These are phyloP conservation scores for Drosophila prosaltans DNA, from an alignment of 1,140 invertebrate species.

Conservation along the genomic window DNA sequence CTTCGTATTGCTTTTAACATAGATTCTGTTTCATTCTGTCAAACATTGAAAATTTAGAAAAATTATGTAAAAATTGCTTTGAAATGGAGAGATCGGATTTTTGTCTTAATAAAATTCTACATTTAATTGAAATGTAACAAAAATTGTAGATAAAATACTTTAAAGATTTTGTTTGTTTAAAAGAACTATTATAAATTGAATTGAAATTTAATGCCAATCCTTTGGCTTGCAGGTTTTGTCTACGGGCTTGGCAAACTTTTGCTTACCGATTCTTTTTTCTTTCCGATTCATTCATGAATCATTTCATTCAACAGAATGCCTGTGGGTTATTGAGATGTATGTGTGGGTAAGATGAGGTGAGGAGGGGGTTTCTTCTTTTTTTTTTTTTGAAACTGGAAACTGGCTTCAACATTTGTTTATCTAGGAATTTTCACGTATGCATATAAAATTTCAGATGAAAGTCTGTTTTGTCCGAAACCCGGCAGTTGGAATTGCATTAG, in stretches of 20 bases:
- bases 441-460: slow-evolving; percentile 60
- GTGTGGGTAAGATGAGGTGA: background rate
- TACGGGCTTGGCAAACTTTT: background rate
- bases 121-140: too few species aligned
- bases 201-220: too few species aligned
- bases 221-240: too few species aligned
- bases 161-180: background rate
- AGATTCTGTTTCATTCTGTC: too few species aligned
- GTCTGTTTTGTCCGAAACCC: slow-evolving; percentile 54
- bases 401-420: slow-evolving; percentile 45
- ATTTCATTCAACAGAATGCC: background rate
- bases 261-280: background rate
- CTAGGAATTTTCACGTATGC: slow-evolving; percentile 55
- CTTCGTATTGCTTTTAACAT: too few species aligned
- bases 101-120: too few species aligned
- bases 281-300: background rate
- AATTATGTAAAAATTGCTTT: too few species aligned
- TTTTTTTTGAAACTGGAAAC: slow-evolving; percentile 34
- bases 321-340: background rate
- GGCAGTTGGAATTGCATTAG: slow-evolving; percentile 40
- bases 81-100: too few species aligned
- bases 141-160: background rate
- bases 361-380: background rate
- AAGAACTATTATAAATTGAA: background rate
- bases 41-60: too few species aligned